A percentile compares a stretch with the other conserved stretches of the same genome.
Conservation (phyloP, 2,888 invertebrate genomes). For the Phyto melanocephala region DNA sequence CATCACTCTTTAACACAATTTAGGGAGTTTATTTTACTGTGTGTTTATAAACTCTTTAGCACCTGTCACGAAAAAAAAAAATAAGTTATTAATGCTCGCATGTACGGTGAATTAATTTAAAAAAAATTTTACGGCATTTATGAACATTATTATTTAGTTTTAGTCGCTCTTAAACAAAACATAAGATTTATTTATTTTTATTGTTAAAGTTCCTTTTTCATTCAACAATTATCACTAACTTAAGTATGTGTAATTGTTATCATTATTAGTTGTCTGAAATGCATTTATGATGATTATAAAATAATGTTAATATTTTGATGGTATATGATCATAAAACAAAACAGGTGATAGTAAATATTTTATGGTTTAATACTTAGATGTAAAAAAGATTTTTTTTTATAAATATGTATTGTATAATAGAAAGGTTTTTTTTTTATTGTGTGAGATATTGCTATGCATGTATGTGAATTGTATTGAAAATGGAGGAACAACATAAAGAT, state of each 20-base stretch:
- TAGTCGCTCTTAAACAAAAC: conserved; percentile 8
- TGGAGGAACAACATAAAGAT: neutral
- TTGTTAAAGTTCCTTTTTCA: neutral
- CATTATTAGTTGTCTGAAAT: conserved; percentile 27
- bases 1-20: neutral
- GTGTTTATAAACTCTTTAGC: conserved; percentile 43
- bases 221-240: conserved; percentile 47
- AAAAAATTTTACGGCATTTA: conserved; percentile 37
- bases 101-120: neutral
- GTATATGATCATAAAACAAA: neutral
- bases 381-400: neutral
- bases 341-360: neutral
- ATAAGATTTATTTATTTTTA: neutral
- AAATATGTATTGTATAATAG: neutral
- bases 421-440: neutral
- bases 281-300: conserved; percentile 18
- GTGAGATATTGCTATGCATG: neutral
- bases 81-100: neutral
- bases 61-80: conserved; percentile 19
- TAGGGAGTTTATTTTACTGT: neutral
- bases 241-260: conserved; percentile 59
- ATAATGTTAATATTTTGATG: neutral
- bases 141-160: conserved; percentile 6
- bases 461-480: neutral
- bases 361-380: neutral